These are phyloP conservation scores for Sepioteuthis lessoniana DNA, from an alignment of 2,888 invertebrate genomes.

Conservation along the genomic window DNA sequence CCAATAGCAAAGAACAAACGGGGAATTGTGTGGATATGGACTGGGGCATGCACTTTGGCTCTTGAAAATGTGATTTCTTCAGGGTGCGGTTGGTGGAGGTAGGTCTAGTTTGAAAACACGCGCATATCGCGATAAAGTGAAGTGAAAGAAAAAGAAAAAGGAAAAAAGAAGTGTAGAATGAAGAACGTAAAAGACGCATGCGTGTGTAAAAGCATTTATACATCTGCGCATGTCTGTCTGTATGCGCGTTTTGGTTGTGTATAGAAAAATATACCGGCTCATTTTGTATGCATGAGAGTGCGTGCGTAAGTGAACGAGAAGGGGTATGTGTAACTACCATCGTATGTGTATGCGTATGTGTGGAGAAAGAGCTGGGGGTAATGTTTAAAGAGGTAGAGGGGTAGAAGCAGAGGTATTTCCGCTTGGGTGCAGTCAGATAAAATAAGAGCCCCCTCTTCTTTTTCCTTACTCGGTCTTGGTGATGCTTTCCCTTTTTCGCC, in stretches of 20 bases:
- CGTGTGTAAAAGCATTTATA: neutral
- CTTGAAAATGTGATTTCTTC: neutral
- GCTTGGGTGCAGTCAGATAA: conserved; percentile 9
- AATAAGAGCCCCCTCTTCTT: neutral
- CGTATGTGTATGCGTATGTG: neutral
- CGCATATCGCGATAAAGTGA: neutral
- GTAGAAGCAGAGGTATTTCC: conserved; percentile 23
- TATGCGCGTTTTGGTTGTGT: neutral
- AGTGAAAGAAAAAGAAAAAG: neutral
- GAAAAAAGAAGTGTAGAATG: neutral
- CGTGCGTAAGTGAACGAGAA: neutral
- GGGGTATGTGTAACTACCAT: neutral
- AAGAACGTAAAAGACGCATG: neutral
- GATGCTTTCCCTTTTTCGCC: neutral
- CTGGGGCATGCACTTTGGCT: neutral
- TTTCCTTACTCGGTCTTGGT: neutral
- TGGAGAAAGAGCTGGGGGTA: neutral
- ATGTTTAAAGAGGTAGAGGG: neutral
- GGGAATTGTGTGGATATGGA: neutral
- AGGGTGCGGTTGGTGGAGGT: neutral
- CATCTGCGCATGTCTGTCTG: neutral
- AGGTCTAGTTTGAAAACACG: no score
- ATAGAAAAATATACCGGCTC: neutral
- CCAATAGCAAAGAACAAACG: neutral
- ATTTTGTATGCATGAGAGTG: neutral